Conservation (phyloP, 2,797 vertebrate genomes). For the Novumbra hubbsi region DNA sequence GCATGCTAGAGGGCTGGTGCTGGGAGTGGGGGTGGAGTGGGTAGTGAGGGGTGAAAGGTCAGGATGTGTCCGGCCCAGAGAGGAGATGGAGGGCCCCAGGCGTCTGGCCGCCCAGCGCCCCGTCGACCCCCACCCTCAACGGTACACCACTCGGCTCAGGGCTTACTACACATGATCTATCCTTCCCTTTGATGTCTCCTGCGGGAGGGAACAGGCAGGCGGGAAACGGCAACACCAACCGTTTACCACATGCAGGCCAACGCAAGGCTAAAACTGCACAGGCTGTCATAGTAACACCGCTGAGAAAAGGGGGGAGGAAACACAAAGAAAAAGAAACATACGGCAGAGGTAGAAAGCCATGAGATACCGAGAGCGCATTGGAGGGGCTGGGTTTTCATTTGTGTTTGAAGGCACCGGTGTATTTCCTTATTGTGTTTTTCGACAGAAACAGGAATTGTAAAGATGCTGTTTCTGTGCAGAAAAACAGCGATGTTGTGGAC, state of each 20-base stretch:
- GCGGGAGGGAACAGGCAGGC: conserved; percentile 42
- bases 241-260: conserved; percentile 55
- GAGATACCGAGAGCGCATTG: conserved; percentile 17
- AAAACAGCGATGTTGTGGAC: not conserved
- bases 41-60: conserved; percentile 53
- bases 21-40: not conserved
- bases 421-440: conserved; percentile 1
- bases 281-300: conserved; percentile 55
- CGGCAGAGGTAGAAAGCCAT: conserved; percentile 38
- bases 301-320: conserved; percentile 29
- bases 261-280: conserved; percentile 26
- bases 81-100: conserved; percentile 44
- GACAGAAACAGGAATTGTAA: not conserved
- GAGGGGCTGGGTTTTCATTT: conserved; percentile 29
- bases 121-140: conserved; percentile 36
- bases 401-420: conserved; percentile 39
- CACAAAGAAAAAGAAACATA: conserved; percentile 53
- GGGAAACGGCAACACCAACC: conserved; percentile 69
- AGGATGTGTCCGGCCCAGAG: conserved; percentile 56
- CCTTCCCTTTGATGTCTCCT: conserved; percentile 73
- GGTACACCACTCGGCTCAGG: conserved; percentile 44
- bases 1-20: conserved; percentile 20
- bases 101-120: conserved; percentile 31
- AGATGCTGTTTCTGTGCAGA: not conserved
- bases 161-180: conserved; percentile 66